Base-by-base conservation (phyloP, 2,797 vertebrate species). In the Helarctos malayanus region DNA sequence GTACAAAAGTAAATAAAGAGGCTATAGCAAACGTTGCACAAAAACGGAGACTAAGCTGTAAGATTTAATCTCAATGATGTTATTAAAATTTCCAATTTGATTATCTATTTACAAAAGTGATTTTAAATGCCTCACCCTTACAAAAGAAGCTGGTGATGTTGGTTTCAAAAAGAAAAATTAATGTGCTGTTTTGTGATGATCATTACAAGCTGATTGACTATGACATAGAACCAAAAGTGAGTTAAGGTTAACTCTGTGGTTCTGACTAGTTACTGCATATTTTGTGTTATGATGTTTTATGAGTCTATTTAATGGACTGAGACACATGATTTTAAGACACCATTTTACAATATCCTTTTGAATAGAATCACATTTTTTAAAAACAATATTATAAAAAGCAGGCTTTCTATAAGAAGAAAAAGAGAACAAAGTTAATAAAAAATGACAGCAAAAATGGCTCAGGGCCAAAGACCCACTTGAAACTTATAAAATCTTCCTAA, bases 391-490 rank as follows among this genome's bases (percentile, higher is more conserved):
- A 91, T 12, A 61, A 56, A 92, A 86, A 96, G 79, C 92, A 98
- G 97, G 56, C 88, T 41, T 97, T 94, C 83, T 96, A 65, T 25
- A 5, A 45, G 52, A 96, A 92, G 89, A 95, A 91, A 97, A 94
- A 94, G 86, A 97, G 93, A 98, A 96, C 92, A 96, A 98, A 93
- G 75, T 94, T 98, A 98, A 99, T 98, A 98, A 98, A 98, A 98
- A 97, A 96, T 97, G 98, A 98, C 98, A 98, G 97, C 35, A 52
- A 65, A 68, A 95, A 94, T 98, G 98, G 98, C 96, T 54, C 54
- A 54, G 80, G 0, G 98, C 98, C 98, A 98, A 96, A 96, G 96
- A 95, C 93, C 87, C 98, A 98, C 98, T 98, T 87, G 93, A 98
- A 96, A 98, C 97, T 97, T 98, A 97, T 97, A 98, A 98, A 98